Base-by-base conservation (phyloP, 2,113 vertebrate species). In the Muntiacus muntjak region DNA sequence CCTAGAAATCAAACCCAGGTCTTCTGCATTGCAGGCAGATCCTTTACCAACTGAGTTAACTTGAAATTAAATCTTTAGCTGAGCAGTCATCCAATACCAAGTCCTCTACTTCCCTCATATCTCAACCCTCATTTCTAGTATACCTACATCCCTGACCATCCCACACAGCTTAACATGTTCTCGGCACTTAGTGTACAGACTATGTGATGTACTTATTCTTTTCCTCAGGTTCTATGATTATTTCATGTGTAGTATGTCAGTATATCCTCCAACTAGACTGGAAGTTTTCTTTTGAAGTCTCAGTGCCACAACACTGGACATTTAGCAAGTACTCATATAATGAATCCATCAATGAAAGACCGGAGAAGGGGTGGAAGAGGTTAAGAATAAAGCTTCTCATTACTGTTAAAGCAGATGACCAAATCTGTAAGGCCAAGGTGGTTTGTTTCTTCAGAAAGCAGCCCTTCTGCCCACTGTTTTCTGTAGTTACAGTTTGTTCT, bases 391-490 rank as follows among this genome's bases (percentile, higher is more conserved):
- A 26, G 33, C 28, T 91, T 91, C 33, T n/a, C 84, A 87, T 91
- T n/a, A 86, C 57, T 94, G 52, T 57, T 92, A 94, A 97, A 76
- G 25, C 50, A 89, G 23, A 86, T 62, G n/a, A 82, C n/a, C 60
- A 91, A 91, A n/a, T 96, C 36, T 79, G 10, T 82, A 89, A 91
- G 33, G 28, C 55, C 54, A 83, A 94, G 50, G 11, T 90, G 40
- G 25, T 95, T 36, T 87, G 16, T 87, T 95, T 95, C 82, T 96
- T 92, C 74, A 89, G 64, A 97, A 94, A 92, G 47, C 55, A 82
- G 64, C 45, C 52, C n/a, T 87, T 86, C 40, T 95, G 57, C 23
- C 91, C 21, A 81, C 55, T 87, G 17, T 19, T 33, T 67, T 96
- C 90, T 89, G 1, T 40, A 79, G 78, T 91, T 93, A 89, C 4